phyloP scores from a whole-genome alignment of 64 coral and sea anemone species.

The Cladopsammia gracilis region DNA sequence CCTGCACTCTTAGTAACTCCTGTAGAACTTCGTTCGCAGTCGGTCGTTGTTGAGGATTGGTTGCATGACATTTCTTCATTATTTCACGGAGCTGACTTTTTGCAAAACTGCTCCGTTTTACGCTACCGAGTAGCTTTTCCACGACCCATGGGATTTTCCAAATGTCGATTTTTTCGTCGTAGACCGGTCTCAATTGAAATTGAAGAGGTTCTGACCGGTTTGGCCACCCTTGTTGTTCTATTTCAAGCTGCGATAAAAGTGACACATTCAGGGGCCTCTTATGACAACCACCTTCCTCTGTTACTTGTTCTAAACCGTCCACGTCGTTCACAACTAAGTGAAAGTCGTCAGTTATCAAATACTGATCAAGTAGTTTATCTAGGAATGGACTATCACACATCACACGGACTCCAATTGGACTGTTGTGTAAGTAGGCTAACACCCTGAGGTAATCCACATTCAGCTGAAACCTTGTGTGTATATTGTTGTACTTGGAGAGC shows the following conservation, averaged over 20 bases:
- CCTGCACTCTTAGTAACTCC: neutral
- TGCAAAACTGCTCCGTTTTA: conserved; percentile 4
- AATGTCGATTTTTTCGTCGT: conserved; percentile 18
- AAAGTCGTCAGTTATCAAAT: conserved; percentile 28
- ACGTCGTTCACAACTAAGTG: conserved; percentile 11
- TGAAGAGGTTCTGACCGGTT: neutral
- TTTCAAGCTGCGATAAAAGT: neutral
- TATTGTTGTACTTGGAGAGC: neutral
- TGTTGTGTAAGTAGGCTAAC: neutral
- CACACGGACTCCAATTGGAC: conserved; percentile 19
- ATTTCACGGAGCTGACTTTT: neutral
- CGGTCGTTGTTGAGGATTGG: neutral
- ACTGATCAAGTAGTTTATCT: conserved; percentile 11
- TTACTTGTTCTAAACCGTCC: conserved; percentile 7
- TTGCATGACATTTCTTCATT: neutral
- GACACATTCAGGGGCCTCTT: neutral
- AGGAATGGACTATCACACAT: conserved; percentile 21
- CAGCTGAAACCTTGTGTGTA: conserved; percentile 6
- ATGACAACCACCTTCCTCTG: neutral
- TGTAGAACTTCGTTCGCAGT: neutral
- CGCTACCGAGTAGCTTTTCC: neutral
- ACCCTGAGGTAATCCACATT: neutral
- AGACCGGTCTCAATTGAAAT: neutral
- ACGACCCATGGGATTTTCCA: neutral
- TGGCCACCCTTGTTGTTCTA: neutral